A percentile compares a stretch with the other conserved stretches of the same genome.
Conservation (phyloP, 2,797 vertebrate genomes). For the Rhinoraja longicauda region DNA sequence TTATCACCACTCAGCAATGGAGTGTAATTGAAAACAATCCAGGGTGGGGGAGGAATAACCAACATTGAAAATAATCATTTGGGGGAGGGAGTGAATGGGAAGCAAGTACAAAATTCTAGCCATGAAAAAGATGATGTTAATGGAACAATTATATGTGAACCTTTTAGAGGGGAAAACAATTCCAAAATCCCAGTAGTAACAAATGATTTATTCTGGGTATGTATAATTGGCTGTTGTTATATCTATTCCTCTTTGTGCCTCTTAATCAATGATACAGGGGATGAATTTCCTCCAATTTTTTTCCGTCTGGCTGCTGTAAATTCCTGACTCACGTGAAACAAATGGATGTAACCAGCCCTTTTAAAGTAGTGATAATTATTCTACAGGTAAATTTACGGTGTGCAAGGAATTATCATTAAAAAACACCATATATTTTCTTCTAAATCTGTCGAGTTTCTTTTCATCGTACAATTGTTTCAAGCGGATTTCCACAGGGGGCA, state of each 20-base stretch:
- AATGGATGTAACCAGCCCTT: not conserved
- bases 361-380: not conserved
- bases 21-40: slow-evolving; percentile 38
- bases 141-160: not conserved
- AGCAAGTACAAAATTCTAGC: not conserved
- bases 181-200: not conserved
- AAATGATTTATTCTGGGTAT: not conserved
- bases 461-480: not conserved
- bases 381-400: not conserved
- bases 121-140: not conserved
- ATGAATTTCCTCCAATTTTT: not conserved
- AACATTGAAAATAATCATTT: slow-evolving; percentile 4
- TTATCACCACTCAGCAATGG: slow-evolving; percentile 31
- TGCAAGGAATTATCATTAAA: not conserved
- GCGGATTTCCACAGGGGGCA: not conserved
- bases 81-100: not conserved
- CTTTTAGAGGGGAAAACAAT: not conserved
- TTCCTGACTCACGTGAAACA: not conserved
- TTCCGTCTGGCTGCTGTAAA: not conserved
- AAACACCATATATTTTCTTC: not conserved
- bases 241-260: not conserved
- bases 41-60: slow-evolving; percentile 22
- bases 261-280: not conserved
- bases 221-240: not conserved
- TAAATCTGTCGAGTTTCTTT: not conserved